Evolutionary conservation across 1,140 invertebrate genomes (phyloP).

Genomic region (Cydia splendana): DNA sequence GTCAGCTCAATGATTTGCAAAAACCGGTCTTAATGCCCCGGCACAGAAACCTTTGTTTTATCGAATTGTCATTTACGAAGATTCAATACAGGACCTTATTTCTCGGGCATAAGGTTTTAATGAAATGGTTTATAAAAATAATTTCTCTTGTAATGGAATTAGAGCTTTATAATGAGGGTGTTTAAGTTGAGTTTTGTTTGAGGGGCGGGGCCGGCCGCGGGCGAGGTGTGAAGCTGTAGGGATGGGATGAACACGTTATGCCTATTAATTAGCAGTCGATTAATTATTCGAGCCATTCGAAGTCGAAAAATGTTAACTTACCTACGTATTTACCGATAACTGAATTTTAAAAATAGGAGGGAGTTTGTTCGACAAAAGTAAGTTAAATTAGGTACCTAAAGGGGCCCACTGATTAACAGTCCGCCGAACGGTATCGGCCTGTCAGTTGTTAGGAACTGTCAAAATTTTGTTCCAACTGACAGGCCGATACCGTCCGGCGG

Average conservation of each 20-base stretch:
- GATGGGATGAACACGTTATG: slow-evolving; percentile 37
- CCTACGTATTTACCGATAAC: not conserved
- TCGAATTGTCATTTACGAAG: not conserved
- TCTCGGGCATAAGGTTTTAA: slow-evolving; percentile 4
- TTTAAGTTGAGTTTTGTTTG: slow-evolving; percentile 47
- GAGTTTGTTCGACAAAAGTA: no score
- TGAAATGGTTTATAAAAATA: slow-evolving; percentile 38
- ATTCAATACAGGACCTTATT: slow-evolving; percentile 1
- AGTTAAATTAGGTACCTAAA: no score
- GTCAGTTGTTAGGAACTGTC: no score
- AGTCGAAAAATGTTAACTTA: not conserved
- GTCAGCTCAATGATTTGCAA: slow-evolving; percentile 22
- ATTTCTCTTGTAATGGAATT: slow-evolving; percentile 38
- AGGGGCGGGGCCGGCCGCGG: slow-evolving; percentile 37
- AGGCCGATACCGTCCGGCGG: no score
- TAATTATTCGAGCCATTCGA: not conserved
- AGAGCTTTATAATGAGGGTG: slow-evolving; percentile 44
- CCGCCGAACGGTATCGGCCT: no score
- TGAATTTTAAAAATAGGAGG: no score
- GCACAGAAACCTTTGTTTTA: slow-evolving; percentile 23
- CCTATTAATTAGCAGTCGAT: slow-evolving; percentile 23
- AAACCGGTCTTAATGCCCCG: slow-evolving; percentile 10
- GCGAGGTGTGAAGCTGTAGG: slow-evolving; percentile 40
- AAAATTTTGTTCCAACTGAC: no score
- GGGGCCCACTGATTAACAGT: no score